Conservation (phyloP, 2,888 invertebrate species). For the Rhamphomyia laevipes region DNA sequence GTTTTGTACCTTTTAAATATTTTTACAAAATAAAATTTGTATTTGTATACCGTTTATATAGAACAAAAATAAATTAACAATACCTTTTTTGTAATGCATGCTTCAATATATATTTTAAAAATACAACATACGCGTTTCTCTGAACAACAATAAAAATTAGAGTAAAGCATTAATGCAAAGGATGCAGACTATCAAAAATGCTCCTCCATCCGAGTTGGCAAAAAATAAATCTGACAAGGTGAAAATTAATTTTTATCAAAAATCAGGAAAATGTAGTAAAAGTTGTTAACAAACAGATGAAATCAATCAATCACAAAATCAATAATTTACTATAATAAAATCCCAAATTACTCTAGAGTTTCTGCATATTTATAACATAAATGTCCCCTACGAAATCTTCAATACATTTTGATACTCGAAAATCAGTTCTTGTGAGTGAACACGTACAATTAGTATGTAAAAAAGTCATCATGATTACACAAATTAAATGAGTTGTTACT, state of each 20-base stretch:
- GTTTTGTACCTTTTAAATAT: slow-evolving; percentile 10
- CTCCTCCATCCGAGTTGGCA: slow-evolving; percentile 73
- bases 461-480: no score
- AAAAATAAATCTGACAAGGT: slow-evolving; percentile 82
- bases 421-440: no score
- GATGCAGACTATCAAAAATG: slow-evolving; percentile 70
- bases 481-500: no score
- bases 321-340: no score
- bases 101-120: slow-evolving; percentile 2
- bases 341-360: no score
- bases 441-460: no score
- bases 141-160: slow-evolving; percentile 38
- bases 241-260: slow-evolving; percentile 24
- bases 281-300: no score
- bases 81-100: slow-evolving; percentile 2
- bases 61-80: not conserved
- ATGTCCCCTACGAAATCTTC: no score
- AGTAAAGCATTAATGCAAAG: slow-evolving; percentile 46
- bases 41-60: slow-evolving; percentile 7
- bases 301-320: no score
- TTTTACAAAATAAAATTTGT: slow-evolving; percentile 14
- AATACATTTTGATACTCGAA: no score
- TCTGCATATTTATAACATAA: no score
- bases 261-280: no score
- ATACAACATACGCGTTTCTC: not conserved